Evolutionary conservation across 2,113 vertebrate genomes (phyloP).

Genomic region (Leuciscus idus): DNA sequence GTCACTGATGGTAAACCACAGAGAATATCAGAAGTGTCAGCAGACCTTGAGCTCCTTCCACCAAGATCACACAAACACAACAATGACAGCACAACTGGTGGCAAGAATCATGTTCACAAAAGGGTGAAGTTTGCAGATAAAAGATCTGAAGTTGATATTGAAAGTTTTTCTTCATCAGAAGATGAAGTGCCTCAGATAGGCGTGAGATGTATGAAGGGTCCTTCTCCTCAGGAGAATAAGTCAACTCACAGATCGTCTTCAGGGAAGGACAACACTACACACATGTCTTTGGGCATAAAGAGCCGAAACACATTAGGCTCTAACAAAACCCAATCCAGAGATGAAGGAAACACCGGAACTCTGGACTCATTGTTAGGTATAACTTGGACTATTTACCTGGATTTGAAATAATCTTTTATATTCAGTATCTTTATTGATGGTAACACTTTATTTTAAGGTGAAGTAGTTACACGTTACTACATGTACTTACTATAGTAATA

Average conservation of each 20-base stretch:
- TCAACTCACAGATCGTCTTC: neutral
- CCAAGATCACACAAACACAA: slow-evolving; percentile 38
- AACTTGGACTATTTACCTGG: neutral
- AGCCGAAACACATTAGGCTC: slow-evolving; percentile 11
- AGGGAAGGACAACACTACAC: neutral
- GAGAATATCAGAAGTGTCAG: slow-evolving; percentile 53
- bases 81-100: neutral
- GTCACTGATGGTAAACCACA: neutral
- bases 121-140: neutral
- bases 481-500: no score
- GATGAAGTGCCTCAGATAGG: slow-evolving; percentile 72
- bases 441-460: no score
- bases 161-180: slow-evolving; percentile 83
- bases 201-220: slow-evolving; percentile 44
- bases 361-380: slow-evolving; percentile 81
- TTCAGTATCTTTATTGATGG: neutral
- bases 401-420: neutral
- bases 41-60: slow-evolving; percentile 79
- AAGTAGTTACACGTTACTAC: no score
- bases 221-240: slow-evolving; percentile 12
- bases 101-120: neutral
- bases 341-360: slow-evolving; percentile 41
- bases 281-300: slow-evolving; percentile 19
- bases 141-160: slow-evolving; percentile 69
- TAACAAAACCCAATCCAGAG: neutral